These are phyloP conservation scores for Nymphalis io DNA, from an alignment of 1,140 invertebrate species.

Conservation along the genomic window DNA sequence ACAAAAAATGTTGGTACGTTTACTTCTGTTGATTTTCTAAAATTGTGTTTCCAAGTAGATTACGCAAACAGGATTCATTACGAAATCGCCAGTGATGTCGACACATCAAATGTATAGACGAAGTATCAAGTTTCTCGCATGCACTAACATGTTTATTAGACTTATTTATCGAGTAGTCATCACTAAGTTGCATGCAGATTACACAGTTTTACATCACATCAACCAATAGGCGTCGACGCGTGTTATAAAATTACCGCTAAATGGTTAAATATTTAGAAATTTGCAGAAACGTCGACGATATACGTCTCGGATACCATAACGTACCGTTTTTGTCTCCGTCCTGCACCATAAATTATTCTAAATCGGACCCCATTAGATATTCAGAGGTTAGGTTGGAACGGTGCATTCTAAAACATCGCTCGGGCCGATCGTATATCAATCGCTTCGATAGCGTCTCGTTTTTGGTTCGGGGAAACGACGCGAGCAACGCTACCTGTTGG, in stretches of 20 bases:
- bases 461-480: conserved; percentile 67
- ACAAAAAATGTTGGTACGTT: not conserved
- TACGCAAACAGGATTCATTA: conserved; percentile 22
- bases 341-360: conserved; percentile 70
- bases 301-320: conserved; percentile 50
- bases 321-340: conserved; percentile 71
- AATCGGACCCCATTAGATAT: conserved; percentile 76
- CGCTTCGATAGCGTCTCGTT: conserved; percentile 57
- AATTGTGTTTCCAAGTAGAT: conserved; percentile 6
- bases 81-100: conserved; percentile 15
- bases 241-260: conserved; percentile 1
- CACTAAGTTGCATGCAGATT: conserved; percentile 34
- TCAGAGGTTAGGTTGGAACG: conserved; percentile 61
- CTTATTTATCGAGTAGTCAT: conserved; percentile 31
- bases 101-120: conserved; percentile 31
- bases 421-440: conserved; percentile 73
- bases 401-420: conserved; percentile 68
- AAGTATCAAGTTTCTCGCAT: conserved; percentile 29
- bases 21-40: not conserved
- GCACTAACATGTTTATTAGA: conserved; percentile 27
- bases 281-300: conserved; percentile 18
- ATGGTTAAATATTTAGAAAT: conserved; percentile 29
- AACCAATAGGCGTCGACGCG: not conserved
- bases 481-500: conserved; percentile 65
- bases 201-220: conserved; percentile 1